Base-by-base conservation (phyloP, 2,113 vertebrate species). In the Edolisoma coerulescens region DNA sequence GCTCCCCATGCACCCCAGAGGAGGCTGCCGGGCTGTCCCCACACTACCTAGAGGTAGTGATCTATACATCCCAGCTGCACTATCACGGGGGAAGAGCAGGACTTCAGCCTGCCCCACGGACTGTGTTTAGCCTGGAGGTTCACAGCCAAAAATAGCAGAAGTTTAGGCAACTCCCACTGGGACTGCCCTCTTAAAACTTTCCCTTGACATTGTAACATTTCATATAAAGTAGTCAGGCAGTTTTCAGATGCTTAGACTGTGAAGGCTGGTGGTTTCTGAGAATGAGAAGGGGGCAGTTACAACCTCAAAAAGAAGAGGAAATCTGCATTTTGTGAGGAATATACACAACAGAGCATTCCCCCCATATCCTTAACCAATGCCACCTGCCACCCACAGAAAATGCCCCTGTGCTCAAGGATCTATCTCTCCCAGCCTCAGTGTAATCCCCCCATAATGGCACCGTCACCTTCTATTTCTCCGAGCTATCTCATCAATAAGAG, bases 401-500 rank as follows among this genome's bases (percentile, higher is more conserved):
- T 3, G 13, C 3, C 47, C 35, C 70, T 30, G 27, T 3, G 19
- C 59, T 75, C 45, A 76, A 54, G 71, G 59, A 73, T 35, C n/a
- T 6, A 39, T 70, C 85, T 61, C 59, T 84, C 45, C 41, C 59
- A 69, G 78, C 52, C 53, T 67, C 71, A 47, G 37, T 11, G 60
- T 81, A 96, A 97, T 89, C 50, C 56, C 41, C 19, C 56, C 3
- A 10, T 91, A 96, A 97, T 68, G 64, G 78, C 74, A 93, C 68
- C 77, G 16, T 96, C 94, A 95, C 76, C 73, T 94, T 90, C 90
- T 60, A 94, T 97, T 97, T 81, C 75, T 90, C 89, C 90, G 92
- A 97, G 86, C 91, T 95, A 94, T 87, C 96, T 94, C 85, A 96
- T 95, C 96, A 91, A 93, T 93, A 95, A 96, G 60, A 84, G 76